These are phyloP conservation scores for Lichenostomus cassidix DNA, from an alignment of 2,113 vertebrate genomes.

Conservation along the genomic window DNA sequence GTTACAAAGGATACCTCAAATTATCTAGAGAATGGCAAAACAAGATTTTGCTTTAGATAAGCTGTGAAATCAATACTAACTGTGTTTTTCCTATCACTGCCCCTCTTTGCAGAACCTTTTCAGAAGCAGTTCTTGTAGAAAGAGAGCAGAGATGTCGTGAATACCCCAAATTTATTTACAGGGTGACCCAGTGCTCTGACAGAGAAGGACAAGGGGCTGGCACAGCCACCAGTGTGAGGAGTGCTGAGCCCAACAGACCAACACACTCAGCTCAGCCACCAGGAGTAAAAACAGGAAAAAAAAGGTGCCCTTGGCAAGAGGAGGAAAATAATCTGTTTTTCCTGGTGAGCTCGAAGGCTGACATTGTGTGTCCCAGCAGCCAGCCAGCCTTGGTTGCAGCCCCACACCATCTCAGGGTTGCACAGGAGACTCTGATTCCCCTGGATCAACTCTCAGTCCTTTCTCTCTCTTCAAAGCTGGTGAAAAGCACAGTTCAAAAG, in stretches of 20 bases:
- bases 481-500: background rate
- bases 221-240: background rate
- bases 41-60: constrained; percentile 7
- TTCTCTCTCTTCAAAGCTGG: background rate
- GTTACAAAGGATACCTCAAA: constrained; percentile 44
- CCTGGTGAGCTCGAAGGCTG: background rate
- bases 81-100: background rate
- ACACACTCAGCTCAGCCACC: background rate
- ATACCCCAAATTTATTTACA: background rate
- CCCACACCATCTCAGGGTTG: background rate
- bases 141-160: background rate
- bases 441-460: background rate
- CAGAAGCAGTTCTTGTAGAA: background rate
- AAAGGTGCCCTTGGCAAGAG: background rate
- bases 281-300: background rate
- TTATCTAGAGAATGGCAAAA: constrained; percentile 26
- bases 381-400: background rate
- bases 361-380: background rate
- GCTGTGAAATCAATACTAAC: constrained; percentile 47
- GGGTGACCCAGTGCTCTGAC: background rate
- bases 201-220: background rate
- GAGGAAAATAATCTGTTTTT: background rate
- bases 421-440: background rate
- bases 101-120: background rate
- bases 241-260: background rate